Conservation (phyloP, 1,140 invertebrate genomes). For the Probaryconus sp. region DNA sequence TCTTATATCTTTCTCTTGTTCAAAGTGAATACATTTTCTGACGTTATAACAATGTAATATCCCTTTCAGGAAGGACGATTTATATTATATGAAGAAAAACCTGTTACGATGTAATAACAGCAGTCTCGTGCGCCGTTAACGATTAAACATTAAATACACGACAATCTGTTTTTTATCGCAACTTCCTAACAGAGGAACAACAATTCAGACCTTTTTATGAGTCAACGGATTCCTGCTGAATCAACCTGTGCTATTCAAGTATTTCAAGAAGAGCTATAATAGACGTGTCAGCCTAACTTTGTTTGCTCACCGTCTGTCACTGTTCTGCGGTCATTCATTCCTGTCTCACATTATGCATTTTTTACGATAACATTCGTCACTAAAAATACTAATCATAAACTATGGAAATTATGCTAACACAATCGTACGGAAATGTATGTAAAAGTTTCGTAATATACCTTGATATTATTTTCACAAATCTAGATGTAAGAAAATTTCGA, state of each 20-base stretch:
- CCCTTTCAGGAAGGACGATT: slow-evolving; percentile 9
- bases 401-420: background rate
- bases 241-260: slow-evolving; percentile 19
- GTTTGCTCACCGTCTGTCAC: slow-evolving; percentile 12
- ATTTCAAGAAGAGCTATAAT: slow-evolving; percentile 17
- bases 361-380: background rate
- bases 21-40: background rate
- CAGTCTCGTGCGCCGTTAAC: background rate
- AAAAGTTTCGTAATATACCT: too few species aligned
- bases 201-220: slow-evolving; percentile 8
- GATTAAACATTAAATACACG: slow-evolving; percentile 18
- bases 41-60: background rate
- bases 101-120: slow-evolving; percentile 17
- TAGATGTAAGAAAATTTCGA: too few species aligned
- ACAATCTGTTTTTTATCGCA: slow-evolving; percentile 14
- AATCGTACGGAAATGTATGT: background rate
- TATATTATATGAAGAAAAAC: slow-evolving; percentile 22
- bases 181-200: background rate
- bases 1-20: too few species aligned
- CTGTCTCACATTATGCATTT: slow-evolving; percentile 4
- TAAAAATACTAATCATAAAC: background rate
- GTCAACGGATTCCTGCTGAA: slow-evolving; percentile 19
- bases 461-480: too few species aligned
- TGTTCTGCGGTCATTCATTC: slow-evolving; percentile 11
- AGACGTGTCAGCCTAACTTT: slow-evolving; percentile 4